Evolutionary conservation across 2,797 vertebrate species (phyloP).

Genomic region (Chloroceryle amazona): DNA sequence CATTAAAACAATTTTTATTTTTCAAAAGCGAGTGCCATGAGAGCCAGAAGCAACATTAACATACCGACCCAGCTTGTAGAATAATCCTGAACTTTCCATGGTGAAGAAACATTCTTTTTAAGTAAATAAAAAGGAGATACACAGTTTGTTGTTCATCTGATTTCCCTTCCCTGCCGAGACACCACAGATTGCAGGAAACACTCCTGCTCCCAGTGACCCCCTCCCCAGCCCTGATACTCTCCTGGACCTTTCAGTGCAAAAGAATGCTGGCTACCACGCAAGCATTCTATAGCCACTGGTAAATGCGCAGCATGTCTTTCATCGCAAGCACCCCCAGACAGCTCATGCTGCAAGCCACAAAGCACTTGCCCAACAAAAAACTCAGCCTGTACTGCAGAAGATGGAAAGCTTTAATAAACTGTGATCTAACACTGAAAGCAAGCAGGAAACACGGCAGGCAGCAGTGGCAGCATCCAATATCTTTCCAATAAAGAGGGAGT

Average conservation of each 20-base stretch:
- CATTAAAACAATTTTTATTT: not conserved
- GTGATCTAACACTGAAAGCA: not conserved
- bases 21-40: not conserved
- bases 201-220: not conserved
- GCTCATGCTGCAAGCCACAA: not conserved
- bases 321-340: not conserved
- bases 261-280: rapidly evolving
- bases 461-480: not conserved
- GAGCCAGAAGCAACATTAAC: constrained; percentile 28
- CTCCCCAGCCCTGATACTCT: not conserved
- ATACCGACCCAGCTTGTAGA: not conserved
- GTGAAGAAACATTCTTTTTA: not conserved
- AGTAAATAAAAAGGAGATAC: not conserved
- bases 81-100: not conserved
- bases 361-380: not conserved
- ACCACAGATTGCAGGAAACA: rapidly evolving
- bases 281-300: not conserved
- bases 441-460: not conserved
- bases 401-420: not conserved
- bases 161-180: not conserved
- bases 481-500: not conserved
- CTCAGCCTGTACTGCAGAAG: not conserved
- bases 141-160: not conserved
- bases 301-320: not conserved
- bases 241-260: not conserved